Evolutionary conservation across 2,113 vertebrate genomes (phyloP), one percentile per base, ranked within the genome.

Genomic region (Clarias macrocephalus): DNA sequence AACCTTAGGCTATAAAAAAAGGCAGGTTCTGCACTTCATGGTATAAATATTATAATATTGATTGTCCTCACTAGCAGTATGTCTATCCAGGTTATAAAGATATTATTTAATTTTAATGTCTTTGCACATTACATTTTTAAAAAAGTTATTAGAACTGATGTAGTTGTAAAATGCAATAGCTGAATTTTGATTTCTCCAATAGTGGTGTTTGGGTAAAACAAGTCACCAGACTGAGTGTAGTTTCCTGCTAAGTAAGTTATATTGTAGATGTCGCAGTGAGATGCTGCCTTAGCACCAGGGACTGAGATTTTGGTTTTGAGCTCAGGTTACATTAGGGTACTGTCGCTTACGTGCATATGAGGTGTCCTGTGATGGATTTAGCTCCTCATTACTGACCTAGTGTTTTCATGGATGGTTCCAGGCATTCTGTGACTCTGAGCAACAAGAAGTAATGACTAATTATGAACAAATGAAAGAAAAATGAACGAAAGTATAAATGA

Each of bases 281-380:
- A 48, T 73, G 70, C 37, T 23, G 70, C 37, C 37, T 42, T 73
- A 42, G 18, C 33, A 73, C 19, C 18, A 42, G 33, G 33, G 70
- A 11, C 52, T 77, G 48, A 52, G 52, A 56, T 77, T 56, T 76
- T 56, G 13, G 28, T 76, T 42, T 33, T 25, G 21, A 56, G 23
- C 48, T 73, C 6, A n/a, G 81, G 42, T 30, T 76, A 63, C 42
- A 13, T 90, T 90, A 73, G 76, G 87, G 16, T 66, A 73, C 85
- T 83, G 68, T 89, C 76, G 77, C 12, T 60, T 80, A n/a, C 28
- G 52, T 79, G 75, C 18, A 25, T 79, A 7, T 79, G 52, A 52
- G 13, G 28, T 57, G n/a, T 80, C 12, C 42, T 80, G n/a, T 80
- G 54, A 12, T 79, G 73, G 37, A 48, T 42, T 54, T 77, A 48